phyloP scores from a whole-genome alignment of 2,113 vertebrate genomes.

The Pardalotus punctatus region DNA sequence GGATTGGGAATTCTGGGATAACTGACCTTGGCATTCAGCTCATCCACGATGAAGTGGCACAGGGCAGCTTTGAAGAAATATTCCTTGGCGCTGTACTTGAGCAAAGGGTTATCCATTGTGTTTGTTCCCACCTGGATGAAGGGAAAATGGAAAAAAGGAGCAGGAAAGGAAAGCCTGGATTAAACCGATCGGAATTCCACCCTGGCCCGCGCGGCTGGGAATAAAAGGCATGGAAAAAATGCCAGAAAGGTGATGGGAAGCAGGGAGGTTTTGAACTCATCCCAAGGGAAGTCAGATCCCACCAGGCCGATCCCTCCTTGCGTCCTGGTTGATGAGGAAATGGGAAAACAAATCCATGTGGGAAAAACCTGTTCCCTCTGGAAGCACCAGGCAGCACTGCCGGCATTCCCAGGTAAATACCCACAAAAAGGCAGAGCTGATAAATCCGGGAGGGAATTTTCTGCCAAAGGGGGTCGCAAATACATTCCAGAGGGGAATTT shows the following conservation, averaged over 20 bases:
- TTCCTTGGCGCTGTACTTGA: conserved; percentile 98
- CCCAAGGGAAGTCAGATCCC: neutral
- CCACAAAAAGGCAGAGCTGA: neutral
- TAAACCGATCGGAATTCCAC: neutral
- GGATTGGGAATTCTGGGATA: neutral
- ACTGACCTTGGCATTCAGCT: conserved; percentile 92
- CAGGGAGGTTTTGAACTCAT: neutral
- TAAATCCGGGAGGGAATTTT: neutral
- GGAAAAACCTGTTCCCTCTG: neutral
- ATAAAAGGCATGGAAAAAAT: neutral
- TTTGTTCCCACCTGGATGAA: conserved; percentile 85
- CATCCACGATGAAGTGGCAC: conserved; percentile 97
- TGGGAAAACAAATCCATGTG: neutral
- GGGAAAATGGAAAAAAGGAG: neutral
- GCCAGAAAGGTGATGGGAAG: neutral
- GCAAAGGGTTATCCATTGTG: conserved; percentile 95
- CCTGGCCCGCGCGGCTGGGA: rapidly evolving
- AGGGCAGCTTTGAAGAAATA: conserved; percentile 98
- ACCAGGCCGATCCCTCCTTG: neutral
- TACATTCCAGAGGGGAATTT: neutral
- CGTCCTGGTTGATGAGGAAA: too few species aligned
- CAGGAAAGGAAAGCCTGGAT: neutral
- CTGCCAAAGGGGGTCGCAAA: neutral
- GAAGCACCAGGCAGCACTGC: neutral
- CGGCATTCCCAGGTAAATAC: neutral